Evolutionary conservation across 2,888 invertebrate species (phyloP).

Genomic region (Lomographa bimaculata): DNA sequence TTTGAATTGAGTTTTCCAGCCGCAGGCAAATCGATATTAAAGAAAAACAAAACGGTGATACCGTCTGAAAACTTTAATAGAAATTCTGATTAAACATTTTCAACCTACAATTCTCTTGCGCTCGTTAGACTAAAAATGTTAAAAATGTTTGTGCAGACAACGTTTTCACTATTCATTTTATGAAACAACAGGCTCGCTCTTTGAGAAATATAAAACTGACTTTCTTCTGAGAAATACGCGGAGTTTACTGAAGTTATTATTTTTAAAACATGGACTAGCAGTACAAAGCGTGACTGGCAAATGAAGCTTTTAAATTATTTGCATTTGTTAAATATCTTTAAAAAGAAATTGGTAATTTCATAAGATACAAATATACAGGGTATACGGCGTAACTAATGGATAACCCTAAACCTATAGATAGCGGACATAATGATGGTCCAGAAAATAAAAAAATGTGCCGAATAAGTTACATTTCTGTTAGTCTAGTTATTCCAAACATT

Average conservation of each 20-base stretch:
- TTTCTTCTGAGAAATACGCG: slow-evolving; percentile 5
- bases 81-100: slow-evolving; percentile 7
- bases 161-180: slow-evolving; percentile 21
- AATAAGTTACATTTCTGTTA: too few relatives aligned
- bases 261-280: slow-evolving; percentile 5
- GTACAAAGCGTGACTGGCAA: slow-evolving; percentile 7
- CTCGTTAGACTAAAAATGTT: too few relatives aligned
- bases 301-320: slow-evolving; percentile 10
- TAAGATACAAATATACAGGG: too few relatives aligned
- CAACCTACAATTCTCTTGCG: slow-evolving; percentile 1
- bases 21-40: too few relatives aligned
- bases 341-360: too few relatives aligned
- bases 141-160: too few relatives aligned
- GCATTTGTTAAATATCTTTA: slow-evolving; percentile 1
- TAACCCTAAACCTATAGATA: too few relatives aligned
- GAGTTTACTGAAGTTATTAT: slow-evolving; percentile 7
- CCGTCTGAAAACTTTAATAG: slow-evolving; percentile 6
- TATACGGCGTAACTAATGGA: too few relatives aligned
- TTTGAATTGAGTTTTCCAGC: too few relatives aligned
- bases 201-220: slow-evolving; percentile 20
- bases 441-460: too few relatives aligned
- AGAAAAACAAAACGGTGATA: neutral
- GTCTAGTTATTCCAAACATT: too few relatives aligned
- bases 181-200: slow-evolving; percentile 15
- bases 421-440: too few relatives aligned